Evolutionary conservation across 2,888 invertebrate genomes (phyloP).

Genomic region (Sesia bembeciformis): DNA sequence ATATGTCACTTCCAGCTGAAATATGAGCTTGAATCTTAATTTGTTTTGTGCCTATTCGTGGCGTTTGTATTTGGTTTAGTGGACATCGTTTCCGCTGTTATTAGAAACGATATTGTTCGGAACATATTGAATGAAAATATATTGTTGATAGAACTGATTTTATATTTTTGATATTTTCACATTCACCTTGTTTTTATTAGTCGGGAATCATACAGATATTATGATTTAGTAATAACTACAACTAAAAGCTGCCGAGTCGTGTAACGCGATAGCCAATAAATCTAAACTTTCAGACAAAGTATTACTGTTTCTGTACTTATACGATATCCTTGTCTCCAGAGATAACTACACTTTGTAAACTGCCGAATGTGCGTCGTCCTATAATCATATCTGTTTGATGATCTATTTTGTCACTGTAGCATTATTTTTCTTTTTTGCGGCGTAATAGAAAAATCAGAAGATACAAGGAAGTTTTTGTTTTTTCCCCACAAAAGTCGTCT

Average conservation of each 20-base stretch:
- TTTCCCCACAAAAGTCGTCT: slow-evolving; percentile 24
- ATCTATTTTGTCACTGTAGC: not conserved
- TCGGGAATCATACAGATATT: slow-evolving; percentile 43
- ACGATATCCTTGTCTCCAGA: slow-evolving; percentile 50
- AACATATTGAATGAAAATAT: too few relatives aligned
- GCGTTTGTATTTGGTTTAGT: not conserved
- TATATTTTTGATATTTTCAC: not conserved
- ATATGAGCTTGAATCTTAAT: slow-evolving; percentile 37
- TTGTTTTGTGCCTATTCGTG: slow-evolving; percentile 6
- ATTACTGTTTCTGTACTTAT: slow-evolving; percentile 59
- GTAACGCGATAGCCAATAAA: slow-evolving; percentile 64
- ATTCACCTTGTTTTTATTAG: slow-evolving; percentile 35
- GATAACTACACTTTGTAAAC: slow-evolving; percentile 51
- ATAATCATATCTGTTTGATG: slow-evolving; percentile 12
- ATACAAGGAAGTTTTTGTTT: slow-evolving; percentile 15
- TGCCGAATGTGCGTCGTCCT: slow-evolving; percentile 45
- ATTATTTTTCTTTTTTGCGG: not conserved
- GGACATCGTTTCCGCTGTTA: not conserved
- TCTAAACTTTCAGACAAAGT: slow-evolving; percentile 66
- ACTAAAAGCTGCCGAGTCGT: slow-evolving; percentile 51
- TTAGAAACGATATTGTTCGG: too few relatives aligned
- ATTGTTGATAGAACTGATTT: too few relatives aligned
- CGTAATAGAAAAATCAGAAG: slow-evolving; percentile 32
- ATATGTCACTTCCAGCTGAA: slow-evolving; percentile 60
- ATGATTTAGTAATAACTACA: slow-evolving; percentile 65